Base-by-base conservation (phyloP, 2,888 invertebrate genomes). In the Camptogramma bilineatum region DNA sequence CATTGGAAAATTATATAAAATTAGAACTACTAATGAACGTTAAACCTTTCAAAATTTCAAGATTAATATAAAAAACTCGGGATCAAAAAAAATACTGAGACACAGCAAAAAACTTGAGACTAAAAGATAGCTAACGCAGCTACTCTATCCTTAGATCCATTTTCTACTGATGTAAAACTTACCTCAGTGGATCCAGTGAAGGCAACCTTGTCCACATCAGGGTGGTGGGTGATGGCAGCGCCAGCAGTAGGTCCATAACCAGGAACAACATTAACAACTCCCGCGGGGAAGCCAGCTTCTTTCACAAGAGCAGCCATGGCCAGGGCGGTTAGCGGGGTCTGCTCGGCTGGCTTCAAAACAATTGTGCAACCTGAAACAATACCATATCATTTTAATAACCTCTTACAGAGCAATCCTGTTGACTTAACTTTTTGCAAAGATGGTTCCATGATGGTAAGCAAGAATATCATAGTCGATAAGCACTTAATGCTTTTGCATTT, bases 261-360 rank as follows among this genome's bases (percentile, higher is more conserved):
- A 44, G 98, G 96, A 8, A 99, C 93, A 10, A 99, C 94, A 86
- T 98, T 99, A 1, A 99, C 84, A 0, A 99, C 98, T 28, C 98
- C 98, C 52, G 96, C 94, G 0, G 98, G 98, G 82, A 98, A 96
- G 9, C 98, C 98, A 62, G 97, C 98, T 93, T 98, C 97, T 79
- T 96, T 97, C n/a, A 94, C 87, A 62, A 99, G 90, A 64, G 97
- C 95, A 0, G 97, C 98, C 9, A 98, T 88, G 77, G 98, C 97
- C 9, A 98, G 90, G 0, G 98, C 98, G 0, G 98, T 97, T 21
- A 99, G 92, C 0, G 98, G 97, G 0, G 98, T 99, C 88, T 98
- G 98, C 83, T 99, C 99, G 0, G 99, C 99, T 0, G 98, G 97
- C 86, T 99, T 99, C 74, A 98, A 88, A 1, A 98, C 95, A 10